These are phyloP conservation scores for Apotomis capreana DNA, from an alignment of 2,888 invertebrate genomes.

Conservation along the genomic window DNA sequence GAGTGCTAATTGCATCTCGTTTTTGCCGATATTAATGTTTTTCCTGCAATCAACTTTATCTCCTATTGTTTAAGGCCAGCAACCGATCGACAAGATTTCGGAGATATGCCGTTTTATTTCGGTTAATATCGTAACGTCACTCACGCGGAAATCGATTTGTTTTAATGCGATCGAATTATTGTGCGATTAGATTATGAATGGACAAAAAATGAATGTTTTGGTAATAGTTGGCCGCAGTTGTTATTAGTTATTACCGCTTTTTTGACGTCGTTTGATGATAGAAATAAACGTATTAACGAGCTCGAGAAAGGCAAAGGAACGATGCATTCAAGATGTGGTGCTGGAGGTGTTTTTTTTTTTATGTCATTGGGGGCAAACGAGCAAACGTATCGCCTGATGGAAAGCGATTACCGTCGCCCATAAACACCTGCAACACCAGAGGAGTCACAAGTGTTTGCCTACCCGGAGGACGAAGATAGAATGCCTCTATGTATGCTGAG, in stretches of 20 bases:
- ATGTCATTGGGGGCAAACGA: no score
- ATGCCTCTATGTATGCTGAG: no score
- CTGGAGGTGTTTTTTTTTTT: no score
- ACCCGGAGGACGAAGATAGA: no score
- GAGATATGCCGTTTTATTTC: background rate
- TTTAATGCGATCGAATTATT: constrained; percentile 67
- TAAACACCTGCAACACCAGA: no score
- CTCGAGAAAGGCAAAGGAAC: no score
- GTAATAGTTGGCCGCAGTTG: constrained; percentile 9
- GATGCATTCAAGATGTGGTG: background rate
- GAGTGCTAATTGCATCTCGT: constrained; percentile 73
- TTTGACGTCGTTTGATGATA: no score
- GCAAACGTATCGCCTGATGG: no score
- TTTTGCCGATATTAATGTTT: constrained; percentile 58
- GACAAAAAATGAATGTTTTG: constrained; percentile 28
- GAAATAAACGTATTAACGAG: no score
- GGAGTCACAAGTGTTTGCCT: no score
- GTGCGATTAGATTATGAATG: constrained; percentile 47
- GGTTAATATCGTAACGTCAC: constrained; percentile 17
- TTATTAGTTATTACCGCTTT: no score
- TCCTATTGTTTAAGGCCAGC: constrained; percentile 9
- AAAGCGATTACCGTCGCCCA: no score
- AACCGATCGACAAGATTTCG: background rate
- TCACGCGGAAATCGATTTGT: constrained; percentile 73
- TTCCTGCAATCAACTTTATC: constrained; percentile 20